Base-by-base conservation (phyloP, 30 jellyfish, hydroid and myxozoan species). In the Mastigias papua region DNA sequence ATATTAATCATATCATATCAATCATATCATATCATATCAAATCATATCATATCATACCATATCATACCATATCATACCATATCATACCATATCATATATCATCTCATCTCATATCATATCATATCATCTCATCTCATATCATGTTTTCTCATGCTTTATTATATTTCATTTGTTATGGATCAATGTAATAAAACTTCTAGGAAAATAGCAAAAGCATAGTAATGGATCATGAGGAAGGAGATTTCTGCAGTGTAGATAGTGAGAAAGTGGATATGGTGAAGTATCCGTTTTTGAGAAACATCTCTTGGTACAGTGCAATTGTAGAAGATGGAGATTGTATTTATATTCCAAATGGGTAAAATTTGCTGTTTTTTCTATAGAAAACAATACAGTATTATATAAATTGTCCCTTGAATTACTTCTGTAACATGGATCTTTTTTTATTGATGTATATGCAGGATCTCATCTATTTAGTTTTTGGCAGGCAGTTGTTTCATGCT, bases 151-250 rank as follows among this genome's bases (percentile, higher is more conserved):
- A 6, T 46, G 16, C 16, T 16, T 46, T 46, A 6, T 16, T 46
- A 46, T 8, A 46, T 46, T 8, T 16, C 60, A 6, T 46, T 46
- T 16, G 13, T 46, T 46, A 16, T 46, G 8, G 60, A 6, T 46
- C n/a, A n/a, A n/a, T n/a, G n/a, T n/a, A n/a, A n/a, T n/a, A n/a
- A n/a, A n/a, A n/a, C 27, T 54, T 16, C 17, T 37, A 87, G 95
- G 86, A 50, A n/a, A 63, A 76, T 72, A 87, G 89, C 27, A 75
- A 77, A 50, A 68, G 54, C 0, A 69, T 88, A 0, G 61, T 79
- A 1, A 23, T 78, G 78, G 96, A 88, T 34, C 96, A 78, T 65
- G 76, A 78, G 23, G 96, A 88, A 31, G 96, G 96, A 0, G 96
- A 88, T 57, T 88, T 78, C 29, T 63, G 91, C 78, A 88, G 96